Evolutionary conservation across 2,113 vertebrate species (phyloP), one percentile per base, ranked within the genome.

Genomic region (Pipa parva): DNA sequence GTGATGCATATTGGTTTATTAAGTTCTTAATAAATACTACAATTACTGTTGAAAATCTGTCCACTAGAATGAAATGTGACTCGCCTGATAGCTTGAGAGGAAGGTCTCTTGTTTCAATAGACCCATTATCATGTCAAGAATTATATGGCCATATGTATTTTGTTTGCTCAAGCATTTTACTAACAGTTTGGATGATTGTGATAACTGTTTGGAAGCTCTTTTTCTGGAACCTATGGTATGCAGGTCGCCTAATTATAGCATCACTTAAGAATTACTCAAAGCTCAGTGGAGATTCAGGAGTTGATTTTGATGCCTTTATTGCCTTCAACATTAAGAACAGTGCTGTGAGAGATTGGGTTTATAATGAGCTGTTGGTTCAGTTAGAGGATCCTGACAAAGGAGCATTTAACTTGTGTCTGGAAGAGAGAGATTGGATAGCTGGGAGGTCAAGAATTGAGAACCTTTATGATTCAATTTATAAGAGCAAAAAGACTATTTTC

Each of bases 161-260:
- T 25, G 62, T 92, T 0, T 26, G 79, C 33, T 71, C 85, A 2
- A 82, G 71, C 1, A 63, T 90, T 55, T 42, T 79, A 0, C 73
- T 80, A 36, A 28, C 82, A 1, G 33, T 62, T 3, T 77, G 81
- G 21, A 85, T 84, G 18, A 46, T 63, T 5, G 33, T 88, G 20
- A 87, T 91, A 2, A 54, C 88, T 25, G 72, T 93, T 48, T 87
- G 89, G 55, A 89, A 91, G 24, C 82, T 93, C 4, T 93, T 88
- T 3, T 91, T 90, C 63, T 94, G 92, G 92, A 89, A 93, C 71
- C 71, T 92, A 46, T 93, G 92, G 92, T 93, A 94, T 64, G 80
- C 83, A 72, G 73, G 89, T 36, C 81, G 93, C 56, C 73, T 94
- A 50, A 49, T 88, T 15, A 87, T 86, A 80, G 85, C 92, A 2